A percentile compares a stretch with the other conserved stretches of the same genome.
phyloP scores from a whole-genome alignment of 1,140 invertebrate species.

The Zaprionus nigranus region DNA sequence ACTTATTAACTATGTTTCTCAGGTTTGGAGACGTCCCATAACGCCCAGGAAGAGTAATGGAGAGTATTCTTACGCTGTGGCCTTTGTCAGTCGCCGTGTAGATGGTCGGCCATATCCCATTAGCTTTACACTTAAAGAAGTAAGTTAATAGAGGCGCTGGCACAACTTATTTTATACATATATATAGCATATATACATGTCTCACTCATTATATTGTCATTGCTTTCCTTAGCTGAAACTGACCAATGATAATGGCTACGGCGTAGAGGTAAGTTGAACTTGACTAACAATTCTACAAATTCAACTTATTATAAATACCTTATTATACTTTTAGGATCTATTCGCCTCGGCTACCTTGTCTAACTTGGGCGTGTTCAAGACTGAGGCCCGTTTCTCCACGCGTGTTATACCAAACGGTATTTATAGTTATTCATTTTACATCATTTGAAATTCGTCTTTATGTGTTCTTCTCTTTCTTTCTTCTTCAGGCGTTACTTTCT shows the following conservation, averaged over 20 bases:
- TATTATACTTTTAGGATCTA: constrained; percentile 52
- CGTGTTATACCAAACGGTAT: constrained; percentile 80
- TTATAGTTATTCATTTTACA: constrained; percentile 1
- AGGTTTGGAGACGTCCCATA: constrained; percentile 95
- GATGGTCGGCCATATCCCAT: constrained; percentile 87
- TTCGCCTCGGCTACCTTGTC: constrained; percentile 30
- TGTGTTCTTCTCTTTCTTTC: neutral
- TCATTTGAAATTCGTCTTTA: neutral
- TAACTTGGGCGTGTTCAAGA: constrained; percentile 40
- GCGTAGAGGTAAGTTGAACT: constrained; percentile 82
- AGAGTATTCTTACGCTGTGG: constrained; percentile 94
- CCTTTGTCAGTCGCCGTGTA: constrained; percentile 92
- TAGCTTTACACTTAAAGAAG: constrained; percentile 85
- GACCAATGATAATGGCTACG: constrained; percentile 82
- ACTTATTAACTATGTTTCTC: constrained; percentile 79
- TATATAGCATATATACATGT: neutral
- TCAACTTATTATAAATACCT: neutral
- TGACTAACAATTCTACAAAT: neutral
- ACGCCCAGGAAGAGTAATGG: constrained; percentile 89
- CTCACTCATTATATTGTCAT: neutral
- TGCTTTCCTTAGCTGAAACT: constrained; percentile 81
- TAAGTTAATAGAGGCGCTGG: neutral
- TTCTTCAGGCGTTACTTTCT: constrained; percentile 78
- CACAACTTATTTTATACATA: neutral
- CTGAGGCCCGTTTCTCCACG: constrained; percentile 51